phyloP scores from a whole-genome alignment of 2,113 vertebrate genomes.

The Geothlypis trichas region DNA sequence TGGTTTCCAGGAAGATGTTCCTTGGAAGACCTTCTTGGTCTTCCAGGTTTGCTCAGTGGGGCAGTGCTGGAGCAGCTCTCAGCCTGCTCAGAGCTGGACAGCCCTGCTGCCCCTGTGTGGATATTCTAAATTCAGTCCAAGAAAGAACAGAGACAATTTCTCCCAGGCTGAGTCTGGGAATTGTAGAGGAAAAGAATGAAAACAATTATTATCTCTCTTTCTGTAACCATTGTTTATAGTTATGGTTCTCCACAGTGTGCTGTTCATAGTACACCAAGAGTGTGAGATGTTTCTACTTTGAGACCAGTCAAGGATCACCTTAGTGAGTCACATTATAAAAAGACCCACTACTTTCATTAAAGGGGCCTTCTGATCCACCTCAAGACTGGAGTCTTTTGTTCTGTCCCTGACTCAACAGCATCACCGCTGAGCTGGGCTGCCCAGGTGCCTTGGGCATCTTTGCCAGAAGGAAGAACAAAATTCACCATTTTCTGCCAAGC shows the following conservation, averaged over 20 bases:
- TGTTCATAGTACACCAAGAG: neutral
- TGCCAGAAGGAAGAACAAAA: neutral
- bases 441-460: neutral
- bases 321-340: neutral
- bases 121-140: neutral
- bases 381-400: neutral
- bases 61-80: neutral
- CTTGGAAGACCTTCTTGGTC: too few relatives aligned
- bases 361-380: neutral
- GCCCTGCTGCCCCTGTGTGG: neutral
- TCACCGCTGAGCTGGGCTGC: neutral
- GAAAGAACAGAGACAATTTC: neutral
- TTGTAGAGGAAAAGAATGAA: neutral
- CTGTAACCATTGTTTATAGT: neutral
- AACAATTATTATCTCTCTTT: neutral
- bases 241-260: neutral
- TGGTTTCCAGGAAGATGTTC: too few relatives aligned
- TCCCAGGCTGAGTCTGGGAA: neutral
- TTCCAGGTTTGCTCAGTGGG: accelerated
- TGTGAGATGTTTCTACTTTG: neutral
- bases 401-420: neutral
- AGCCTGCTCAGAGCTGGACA: neutral
- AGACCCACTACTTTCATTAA: neutral
- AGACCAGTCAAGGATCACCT: neutral
- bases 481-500: neutral